These are phyloP conservation scores for Slavum lentiscoides DNA, from an alignment of 2,888 invertebrate species.

Conservation along the genomic window DNA sequence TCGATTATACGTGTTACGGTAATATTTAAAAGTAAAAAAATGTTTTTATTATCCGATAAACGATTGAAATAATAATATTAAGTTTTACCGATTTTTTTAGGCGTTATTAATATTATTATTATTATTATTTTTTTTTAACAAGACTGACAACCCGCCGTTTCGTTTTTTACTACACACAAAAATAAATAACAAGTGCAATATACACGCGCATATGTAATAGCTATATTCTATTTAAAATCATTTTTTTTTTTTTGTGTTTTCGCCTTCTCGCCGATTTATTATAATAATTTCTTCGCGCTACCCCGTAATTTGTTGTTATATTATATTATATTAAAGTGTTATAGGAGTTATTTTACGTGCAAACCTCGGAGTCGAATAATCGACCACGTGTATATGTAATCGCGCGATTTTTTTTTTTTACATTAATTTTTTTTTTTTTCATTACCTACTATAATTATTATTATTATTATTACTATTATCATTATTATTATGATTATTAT, in stretches of 20 bases:
- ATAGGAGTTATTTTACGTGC: not conserved
- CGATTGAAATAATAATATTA: constrained; percentile 1
- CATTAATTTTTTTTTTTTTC: not conserved
- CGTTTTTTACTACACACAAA: not conserved
- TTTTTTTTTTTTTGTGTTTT: too few species aligned
- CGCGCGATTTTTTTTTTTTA: not conserved
- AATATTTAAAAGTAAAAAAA: not conserved
- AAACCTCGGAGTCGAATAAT: constrained; percentile 6
- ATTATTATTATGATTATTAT: not conserved
- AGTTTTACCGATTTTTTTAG: constrained; percentile 3
- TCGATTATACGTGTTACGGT: not conserved
- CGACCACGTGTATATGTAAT: not conserved
- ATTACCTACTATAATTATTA: not conserved
- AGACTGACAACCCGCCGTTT: constrained; percentile 20
- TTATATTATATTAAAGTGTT: constrained; percentile 3
- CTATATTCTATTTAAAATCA: too few species aligned
- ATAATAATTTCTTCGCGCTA: not conserved
- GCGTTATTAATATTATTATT: not conserved
- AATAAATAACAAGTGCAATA: not conserved
- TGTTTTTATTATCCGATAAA: not conserved
- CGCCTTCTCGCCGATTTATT: too few species aligned
- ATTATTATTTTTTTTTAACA: not conserved
- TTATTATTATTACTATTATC: not conserved
- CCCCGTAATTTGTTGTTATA: constrained; percentile 16
- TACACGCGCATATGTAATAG: too few species aligned